Percentiles rank a stretch among this genome's conserved stretches.
Evolutionary conservation across 2,888 invertebrate species (phyloP).

Genomic region (Nomada fucata): DNA sequence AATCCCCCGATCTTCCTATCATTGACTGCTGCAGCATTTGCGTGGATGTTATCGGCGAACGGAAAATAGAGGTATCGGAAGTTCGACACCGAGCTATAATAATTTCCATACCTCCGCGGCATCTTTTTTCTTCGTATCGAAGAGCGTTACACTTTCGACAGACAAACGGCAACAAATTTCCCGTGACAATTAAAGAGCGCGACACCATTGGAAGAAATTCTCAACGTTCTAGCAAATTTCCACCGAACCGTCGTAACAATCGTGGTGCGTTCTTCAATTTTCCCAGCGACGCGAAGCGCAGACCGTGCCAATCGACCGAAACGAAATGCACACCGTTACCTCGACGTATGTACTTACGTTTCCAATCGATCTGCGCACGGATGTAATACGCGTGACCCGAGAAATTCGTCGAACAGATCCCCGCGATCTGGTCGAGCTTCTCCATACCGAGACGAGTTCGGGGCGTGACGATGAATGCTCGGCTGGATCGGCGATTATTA

Average conservation of each 20-base stretch:
- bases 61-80: too few relatives aligned
- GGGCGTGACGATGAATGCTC: background rate
- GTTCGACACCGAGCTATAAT: too few relatives aligned
- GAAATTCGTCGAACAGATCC: background rate
- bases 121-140: too few relatives aligned
- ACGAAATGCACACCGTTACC: constrained; percentile 14
- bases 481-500: background rate
- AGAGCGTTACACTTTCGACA: too few relatives aligned
- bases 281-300: constrained; percentile 13
- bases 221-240: background rate
- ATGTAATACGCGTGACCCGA: background rate
- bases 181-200: background rate
- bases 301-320: background rate
- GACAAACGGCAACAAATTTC: background rate
- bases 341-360: background rate
- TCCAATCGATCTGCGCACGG: background rate
- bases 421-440: background rate
- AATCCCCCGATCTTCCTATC: too few relatives aligned
- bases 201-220: background rate
- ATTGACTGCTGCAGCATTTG: too few relatives aligned
- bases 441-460: background rate
- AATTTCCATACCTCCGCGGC: too few relatives aligned
- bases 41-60: too few relatives aligned
- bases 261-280: constrained; percentile 20
- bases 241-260: background rate